Evolutionary conservation across 2,113 vertebrate genomes (phyloP).

Genomic region (Psilopsiagon aurifrons): DNA sequence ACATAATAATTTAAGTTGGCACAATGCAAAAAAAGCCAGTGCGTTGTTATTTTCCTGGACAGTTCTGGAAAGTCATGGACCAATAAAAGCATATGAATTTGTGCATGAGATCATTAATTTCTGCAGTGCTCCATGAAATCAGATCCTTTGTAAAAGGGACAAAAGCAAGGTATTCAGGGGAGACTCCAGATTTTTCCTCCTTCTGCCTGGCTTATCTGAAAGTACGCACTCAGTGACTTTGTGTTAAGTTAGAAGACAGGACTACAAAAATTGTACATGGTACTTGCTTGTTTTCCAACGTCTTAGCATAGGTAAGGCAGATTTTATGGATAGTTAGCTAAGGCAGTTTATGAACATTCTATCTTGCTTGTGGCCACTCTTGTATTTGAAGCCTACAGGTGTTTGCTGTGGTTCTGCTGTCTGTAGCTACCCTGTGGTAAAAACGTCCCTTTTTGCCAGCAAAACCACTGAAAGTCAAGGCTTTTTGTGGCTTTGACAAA

Average conservation of each 20-base stretch:
- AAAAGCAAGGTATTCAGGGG: not conserved
- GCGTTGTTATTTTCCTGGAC: not conserved
- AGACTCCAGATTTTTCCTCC: not conserved
- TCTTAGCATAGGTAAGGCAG: not conserved
- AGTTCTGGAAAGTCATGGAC: not conserved
- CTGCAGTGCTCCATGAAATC: not conserved
- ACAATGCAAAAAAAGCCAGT: not conserved
- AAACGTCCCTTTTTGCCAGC: not conserved
- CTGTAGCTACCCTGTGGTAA: not conserved
- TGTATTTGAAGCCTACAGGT: not conserved
- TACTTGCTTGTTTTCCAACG: not conserved
- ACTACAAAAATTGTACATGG: not conserved
- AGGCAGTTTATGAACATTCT: not conserved
- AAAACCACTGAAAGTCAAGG: not conserved
- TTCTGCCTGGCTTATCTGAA: not conserved
- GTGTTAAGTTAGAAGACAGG: not conserved
- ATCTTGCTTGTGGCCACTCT: accelerated
- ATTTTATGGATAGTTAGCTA: not conserved
- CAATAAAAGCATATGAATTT: not conserved
- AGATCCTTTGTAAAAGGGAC: not conserved
- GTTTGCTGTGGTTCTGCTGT: not conserved
- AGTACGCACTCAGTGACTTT: not conserved
- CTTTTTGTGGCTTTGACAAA: not conserved
- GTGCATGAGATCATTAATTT: not conserved
- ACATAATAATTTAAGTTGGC: not conserved